phyloP scores from a whole-genome alignment of 2,113 vertebrate genomes.

The Crocuta crocuta region DNA sequence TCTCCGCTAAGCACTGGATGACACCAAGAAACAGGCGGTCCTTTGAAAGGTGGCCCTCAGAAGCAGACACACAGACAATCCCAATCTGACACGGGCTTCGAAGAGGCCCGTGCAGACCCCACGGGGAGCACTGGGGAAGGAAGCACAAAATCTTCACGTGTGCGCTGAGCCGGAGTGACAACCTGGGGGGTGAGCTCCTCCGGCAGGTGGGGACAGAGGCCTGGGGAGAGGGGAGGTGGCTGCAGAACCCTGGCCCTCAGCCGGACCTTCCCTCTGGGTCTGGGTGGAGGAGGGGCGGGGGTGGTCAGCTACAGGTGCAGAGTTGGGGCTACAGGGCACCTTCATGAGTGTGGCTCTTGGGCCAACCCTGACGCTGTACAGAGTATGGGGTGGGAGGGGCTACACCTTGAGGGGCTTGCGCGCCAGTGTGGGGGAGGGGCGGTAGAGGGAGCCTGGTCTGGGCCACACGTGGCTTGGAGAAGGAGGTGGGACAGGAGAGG shows the following conservation, averaged over 20 bases:
- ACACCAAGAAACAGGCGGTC: not conserved
- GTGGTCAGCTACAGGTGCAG: not conserved
- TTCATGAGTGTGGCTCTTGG: not conserved
- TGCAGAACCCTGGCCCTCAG: not conserved
- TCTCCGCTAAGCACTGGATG: not conserved
- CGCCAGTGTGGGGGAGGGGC: too few relatives aligned
- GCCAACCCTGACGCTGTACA: not conserved
- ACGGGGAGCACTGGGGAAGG: not conserved
- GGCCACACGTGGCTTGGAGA: not conserved
- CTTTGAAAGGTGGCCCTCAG: not conserved
- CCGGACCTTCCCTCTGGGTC: not conserved
- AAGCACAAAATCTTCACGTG: not conserved
- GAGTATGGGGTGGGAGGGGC: not conserved
- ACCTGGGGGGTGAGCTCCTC: not conserved
- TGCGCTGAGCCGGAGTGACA: not conserved
- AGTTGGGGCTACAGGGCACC: not conserved
- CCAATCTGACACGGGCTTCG: fast-evolving
- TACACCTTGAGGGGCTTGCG: not conserved
- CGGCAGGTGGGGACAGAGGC: not conserved
- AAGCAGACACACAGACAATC: not conserved
- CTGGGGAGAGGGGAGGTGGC: not conserved
- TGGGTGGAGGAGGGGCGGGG: fast-evolving
- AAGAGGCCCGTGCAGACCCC: too few relatives aligned
- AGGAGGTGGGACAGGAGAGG: not conserved
- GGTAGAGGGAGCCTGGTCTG: too few relatives aligned